These are phyloP conservation scores for Mylabris phalerata DNA, from an alignment of 1,140 invertebrate species.

Conservation along the genomic window DNA sequence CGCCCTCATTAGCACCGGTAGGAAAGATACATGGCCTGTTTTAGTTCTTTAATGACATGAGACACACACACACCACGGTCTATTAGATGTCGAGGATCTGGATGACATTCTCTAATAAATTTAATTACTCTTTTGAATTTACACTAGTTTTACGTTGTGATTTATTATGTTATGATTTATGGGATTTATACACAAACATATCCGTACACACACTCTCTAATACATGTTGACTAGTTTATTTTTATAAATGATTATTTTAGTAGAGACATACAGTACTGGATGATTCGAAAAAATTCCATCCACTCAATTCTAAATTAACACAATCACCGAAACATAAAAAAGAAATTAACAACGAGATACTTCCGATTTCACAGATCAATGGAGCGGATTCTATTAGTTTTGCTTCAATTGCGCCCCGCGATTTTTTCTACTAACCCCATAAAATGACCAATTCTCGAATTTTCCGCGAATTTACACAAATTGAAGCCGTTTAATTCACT, in stretches of 20 bases:
- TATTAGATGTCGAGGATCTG: constrained; percentile 18
- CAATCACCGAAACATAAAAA: too few relatives aligned
- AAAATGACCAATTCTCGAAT: too few relatives aligned
- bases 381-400: too few relatives aligned
- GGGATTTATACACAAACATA: neutral
- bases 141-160: constrained; percentile 17
- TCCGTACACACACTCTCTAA: too few relatives aligned
- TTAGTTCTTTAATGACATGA: constrained; percentile 23
- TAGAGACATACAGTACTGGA: neutral
- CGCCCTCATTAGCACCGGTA: constrained; percentile 24
- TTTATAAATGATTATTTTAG: constrained; percentile 20
- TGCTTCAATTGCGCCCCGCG: too few relatives aligned
- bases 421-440: too few relatives aligned
- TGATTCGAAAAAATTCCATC: too few relatives aligned
- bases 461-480: too few relatives aligned
- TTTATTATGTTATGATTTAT: constrained; percentile 30
- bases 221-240: constrained; percentile 5
- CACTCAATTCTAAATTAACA: too few relatives aligned
- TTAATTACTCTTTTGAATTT: constrained; percentile 28
- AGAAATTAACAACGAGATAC: too few relatives aligned
- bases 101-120: constrained; percentile 27
- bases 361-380: too few relatives aligned
- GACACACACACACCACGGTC: constrained; percentile 21
- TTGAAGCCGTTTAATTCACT: too few relatives aligned
- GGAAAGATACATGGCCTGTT: constrained; percentile 24